Percentiles rank a stretch among this genome's conserved stretches.
These are phyloP conservation scores for Hyles euphorbiae DNA, from an alignment of 1,140 invertebrate genomes.

Conservation along the genomic window DNA sequence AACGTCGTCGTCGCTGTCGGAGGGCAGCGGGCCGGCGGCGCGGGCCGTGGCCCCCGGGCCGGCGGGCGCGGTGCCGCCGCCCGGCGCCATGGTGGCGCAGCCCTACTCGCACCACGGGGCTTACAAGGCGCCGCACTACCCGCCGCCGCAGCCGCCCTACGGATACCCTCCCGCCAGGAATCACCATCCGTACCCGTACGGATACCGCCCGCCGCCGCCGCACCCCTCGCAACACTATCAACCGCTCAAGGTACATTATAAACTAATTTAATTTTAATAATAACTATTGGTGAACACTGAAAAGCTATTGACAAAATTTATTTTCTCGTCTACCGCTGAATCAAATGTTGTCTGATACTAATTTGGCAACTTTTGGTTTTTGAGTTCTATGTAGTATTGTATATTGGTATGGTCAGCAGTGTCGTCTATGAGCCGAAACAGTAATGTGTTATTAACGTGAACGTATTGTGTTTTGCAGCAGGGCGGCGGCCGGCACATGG, in stretches of 20 bases:
- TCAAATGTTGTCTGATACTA: too few species aligned
- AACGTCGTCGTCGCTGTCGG: slow-evolving; percentile 92
- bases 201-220: slow-evolving; percentile 58
- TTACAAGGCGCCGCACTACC: slow-evolving; percentile 67
- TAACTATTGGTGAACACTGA: too few species aligned
- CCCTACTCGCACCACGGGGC: slow-evolving; percentile 75
- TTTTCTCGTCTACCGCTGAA: too few species aligned
- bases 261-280: too few species aligned
- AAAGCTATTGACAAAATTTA: too few species aligned
- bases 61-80: slow-evolving; percentile 40
- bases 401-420: too few species aligned
- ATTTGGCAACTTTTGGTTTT: too few species aligned
- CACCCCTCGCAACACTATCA: slow-evolving; percentile 61
- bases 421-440: too few species aligned
- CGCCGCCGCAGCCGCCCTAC: slow-evolving; percentile 54
- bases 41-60: slow-evolving; percentile 82
- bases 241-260: slow-evolving; percentile 42
- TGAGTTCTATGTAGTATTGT: too few species aligned
- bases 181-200: slow-evolving; percentile 58
- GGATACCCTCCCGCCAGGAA: slow-evolving; percentile 58
- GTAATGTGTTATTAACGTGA: background rate
- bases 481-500: slow-evolving; percentile 52
- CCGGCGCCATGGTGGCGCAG: slow-evolving; percentile 70
- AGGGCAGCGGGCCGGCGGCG: slow-evolving; percentile 85
- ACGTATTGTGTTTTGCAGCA: slow-evolving; percentile 26